A percentile compares a stretch with the other conserved stretches of the same genome.
phyloP scores from a whole-genome alignment of 2,888 invertebrate genomes.

The Lissonota sp. region DNA sequence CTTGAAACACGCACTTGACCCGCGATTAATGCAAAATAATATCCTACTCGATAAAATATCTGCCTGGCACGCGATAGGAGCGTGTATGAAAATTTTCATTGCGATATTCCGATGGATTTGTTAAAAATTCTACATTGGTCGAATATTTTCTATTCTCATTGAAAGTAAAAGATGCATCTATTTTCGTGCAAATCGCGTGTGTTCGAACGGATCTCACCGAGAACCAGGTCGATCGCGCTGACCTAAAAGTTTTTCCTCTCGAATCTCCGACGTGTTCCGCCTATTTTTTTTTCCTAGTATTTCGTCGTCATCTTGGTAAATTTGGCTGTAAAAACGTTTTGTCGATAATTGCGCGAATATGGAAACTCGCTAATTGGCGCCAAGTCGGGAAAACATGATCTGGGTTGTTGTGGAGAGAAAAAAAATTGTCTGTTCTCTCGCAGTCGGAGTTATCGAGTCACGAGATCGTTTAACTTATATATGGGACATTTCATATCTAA shows the following conservation, averaged over 20 bases:
- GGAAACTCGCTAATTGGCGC: not conserved
- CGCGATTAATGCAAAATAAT: not conserved
- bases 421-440: slow-evolving; percentile 8
- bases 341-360: not conserved
- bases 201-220: slow-evolving; percentile 12
- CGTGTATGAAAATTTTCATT: slow-evolving; percentile 1
- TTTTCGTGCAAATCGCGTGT: slow-evolving; percentile 17
- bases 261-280: not conserved
- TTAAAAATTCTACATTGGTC: not conserved
- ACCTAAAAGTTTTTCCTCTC: slow-evolving; percentile 5
- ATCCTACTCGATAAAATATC: not conserved
- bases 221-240: slow-evolving; percentile 13
- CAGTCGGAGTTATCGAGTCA: slow-evolving; percentile 41
- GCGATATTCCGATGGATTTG: not conserved
- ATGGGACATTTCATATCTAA: too few relatives aligned
- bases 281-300: not conserved
- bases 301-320: not conserved
- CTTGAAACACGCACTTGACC: slow-evolving; percentile 7
- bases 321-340: not conserved
- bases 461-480: slow-evolving; percentile 48
- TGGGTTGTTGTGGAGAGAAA: not conserved
- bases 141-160: not conserved
- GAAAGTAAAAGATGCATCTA: not conserved
- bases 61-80: not conserved
- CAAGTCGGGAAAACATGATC: not conserved